Evolutionary conservation across 2,797 vertebrate species (phyloP).

Genomic region (Allobates femoralis): DNA sequence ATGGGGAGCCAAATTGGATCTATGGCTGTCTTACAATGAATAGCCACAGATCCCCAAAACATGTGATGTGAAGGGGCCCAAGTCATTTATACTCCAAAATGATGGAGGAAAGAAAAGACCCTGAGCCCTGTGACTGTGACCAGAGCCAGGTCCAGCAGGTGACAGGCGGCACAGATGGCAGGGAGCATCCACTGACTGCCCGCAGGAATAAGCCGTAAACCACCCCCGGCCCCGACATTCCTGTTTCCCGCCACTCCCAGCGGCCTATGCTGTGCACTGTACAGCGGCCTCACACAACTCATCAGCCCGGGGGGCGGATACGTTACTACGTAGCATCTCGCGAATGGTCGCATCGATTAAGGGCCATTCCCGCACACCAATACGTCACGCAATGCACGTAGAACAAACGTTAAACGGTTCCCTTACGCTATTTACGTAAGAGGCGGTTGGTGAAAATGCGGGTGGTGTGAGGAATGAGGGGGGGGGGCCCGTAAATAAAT

Average conservation of each 20-base stretch:
- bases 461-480: background rate
- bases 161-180: too few species aligned
- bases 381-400: background rate
- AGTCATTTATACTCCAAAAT: too few species aligned
- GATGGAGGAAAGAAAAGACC: too few species aligned
- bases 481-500: background rate
- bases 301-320: background rate
- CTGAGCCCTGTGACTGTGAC: too few species aligned
- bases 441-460: background rate
- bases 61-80: too few species aligned
- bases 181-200: too few species aligned
- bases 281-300: background rate
- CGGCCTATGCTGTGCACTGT: background rate
- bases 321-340: background rate
- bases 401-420: background rate
- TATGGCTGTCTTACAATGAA: too few species aligned
- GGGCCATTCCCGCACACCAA: background rate
- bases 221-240: too few species aligned
- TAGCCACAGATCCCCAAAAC: too few species aligned
- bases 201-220: too few species aligned
- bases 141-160: too few species aligned
- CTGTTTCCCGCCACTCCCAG: background rate
- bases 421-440: constrained; percentile 1
- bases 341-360: background rate
- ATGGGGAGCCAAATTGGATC: too few species aligned